Evolutionary conservation across 2,797 vertebrate genomes (phyloP), one percentile per base, ranked within the genome.

Genomic region (Clamator glandarius): DNA sequence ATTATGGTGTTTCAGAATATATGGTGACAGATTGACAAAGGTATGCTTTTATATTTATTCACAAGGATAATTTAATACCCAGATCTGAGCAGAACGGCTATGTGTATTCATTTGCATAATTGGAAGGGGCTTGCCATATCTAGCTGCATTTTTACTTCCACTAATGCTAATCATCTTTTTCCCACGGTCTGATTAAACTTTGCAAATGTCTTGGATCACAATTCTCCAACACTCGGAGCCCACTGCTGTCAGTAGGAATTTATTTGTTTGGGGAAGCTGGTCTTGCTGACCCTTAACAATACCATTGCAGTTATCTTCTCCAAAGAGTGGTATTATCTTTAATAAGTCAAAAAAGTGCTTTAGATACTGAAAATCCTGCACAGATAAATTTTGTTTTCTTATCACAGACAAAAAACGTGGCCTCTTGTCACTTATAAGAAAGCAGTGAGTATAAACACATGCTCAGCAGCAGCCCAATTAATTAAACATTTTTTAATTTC

Each of bases 401-500:
- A 70, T 80, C 52, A 81, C 36, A 41, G 58, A 42, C 28, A 42
- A 67, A 87, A 92, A 79, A 41, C n/a, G 29, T 66, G 52, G 48
- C 75, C 87, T 95, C 31, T 75, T 91, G 39, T 90, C 52, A 54
- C 57, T 94, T 74, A 19, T 20, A 73, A 93, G 57, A 70, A 94
- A 89, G 41, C 80, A 83, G 3, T 28, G 74, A 67, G 42, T 28
- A 77, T 46, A 74, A 94, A 83, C 54, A 84, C 48, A 54, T 20
- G 88, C 74, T 80, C 84, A 73, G 84, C 52, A 95, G 89, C 78
- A 72, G 68, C 50, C 75, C 67, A 89, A 95, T 94, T 81, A 72
- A 89, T 87, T 87, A 95, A 19, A 87, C 44, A 66, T 64, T 85
- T 96, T 93, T 74, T 72, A 95, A 96, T 96, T 94, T 94, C 51